Evolutionary conservation across 1,140 invertebrate species (phyloP), one percentile per base, ranked within the genome.

Genomic region (Bombus pascuorum): DNA sequence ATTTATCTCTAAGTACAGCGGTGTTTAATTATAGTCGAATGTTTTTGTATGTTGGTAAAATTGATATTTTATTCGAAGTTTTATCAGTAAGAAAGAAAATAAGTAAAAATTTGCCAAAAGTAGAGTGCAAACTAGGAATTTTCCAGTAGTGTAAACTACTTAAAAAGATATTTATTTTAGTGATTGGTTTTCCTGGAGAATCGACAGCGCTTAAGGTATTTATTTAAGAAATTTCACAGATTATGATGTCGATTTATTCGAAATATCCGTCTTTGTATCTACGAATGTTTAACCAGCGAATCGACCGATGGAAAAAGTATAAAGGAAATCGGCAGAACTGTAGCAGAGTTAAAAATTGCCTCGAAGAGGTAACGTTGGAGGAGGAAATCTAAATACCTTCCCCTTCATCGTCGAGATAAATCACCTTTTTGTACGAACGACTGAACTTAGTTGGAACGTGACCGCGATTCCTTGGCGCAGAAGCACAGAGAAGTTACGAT

Each of bases 371-470:
- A 71, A 79, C 32, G n/a, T 32, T 2, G 25, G 18, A n/a, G 32
- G 22, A 47, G 68, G n/a, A 72, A 39, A 80, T 85, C 44, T 73
- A 80, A 85, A 84, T 84, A 79, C 53, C 39, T 53, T 62, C 68
- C 32, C 34, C 62, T 72, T 72, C 83, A 72, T 80, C 66, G 53
- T 65, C 32, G 57, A 80, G 57, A 85, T 80, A 85, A 85, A 80
- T 85, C 75, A 79, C 39, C 42, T 70, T 85, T 83, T 85, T 73
- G 53, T 53, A 85, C 83, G 76, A 80, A 71, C 68, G 76, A 53
- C 42, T 73, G 83, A 80, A 80, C 83, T 84, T 72, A 25, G 68
- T 59, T 39, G 53, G 57, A 79, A 80, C 83, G 76, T 85, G 83
- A 85, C 83, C 83, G 77, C 83, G 83, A 85, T 85, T 80, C 65